A percentile compares a stretch with the other conserved stretches of the same genome.
Conservation (phyloP, 2,797 vertebrate species). For the Dicrostonyx torquatus region DNA sequence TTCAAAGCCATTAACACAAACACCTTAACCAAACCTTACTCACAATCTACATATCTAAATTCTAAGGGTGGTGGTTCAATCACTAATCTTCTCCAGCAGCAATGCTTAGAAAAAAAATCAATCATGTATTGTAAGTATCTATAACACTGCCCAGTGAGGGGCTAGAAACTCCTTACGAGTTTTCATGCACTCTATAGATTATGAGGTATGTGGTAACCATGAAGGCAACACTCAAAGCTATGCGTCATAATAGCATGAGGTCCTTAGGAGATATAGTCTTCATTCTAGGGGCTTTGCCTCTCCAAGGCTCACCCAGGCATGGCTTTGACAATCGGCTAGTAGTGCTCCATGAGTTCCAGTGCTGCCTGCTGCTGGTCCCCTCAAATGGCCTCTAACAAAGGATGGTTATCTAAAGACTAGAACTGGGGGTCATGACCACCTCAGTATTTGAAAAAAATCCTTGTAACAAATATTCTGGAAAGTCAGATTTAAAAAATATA, state of each 20-base stretch:
- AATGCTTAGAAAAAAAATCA: background rate
- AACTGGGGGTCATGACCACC: background rate
- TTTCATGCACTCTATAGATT: background rate
- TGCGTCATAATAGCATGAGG: background rate
- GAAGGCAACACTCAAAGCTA: background rate
- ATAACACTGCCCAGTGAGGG: background rate
- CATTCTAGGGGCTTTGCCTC: background rate
- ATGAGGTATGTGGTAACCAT: background rate
- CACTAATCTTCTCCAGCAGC: no score
- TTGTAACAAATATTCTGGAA: background rate
- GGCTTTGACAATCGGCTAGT: background rate
- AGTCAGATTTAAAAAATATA: conserved; percentile 16
- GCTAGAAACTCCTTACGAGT: background rate
- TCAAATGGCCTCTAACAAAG: background rate
- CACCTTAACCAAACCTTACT: background rate
- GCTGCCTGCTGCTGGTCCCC: background rate
- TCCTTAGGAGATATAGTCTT: background rate
- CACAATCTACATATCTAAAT: background rate
- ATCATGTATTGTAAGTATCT: background rate
- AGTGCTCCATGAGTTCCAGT: background rate
- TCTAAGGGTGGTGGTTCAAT: no score
- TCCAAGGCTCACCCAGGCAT: background rate
- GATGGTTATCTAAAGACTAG: background rate
- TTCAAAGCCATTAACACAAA: background rate
- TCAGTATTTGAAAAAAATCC: background rate